A percentile compares a stretch with the other conserved stretches of the same genome.
Conservation (phyloP, 2,888 invertebrate species). For the Lycophotia porphyrea region DNA sequence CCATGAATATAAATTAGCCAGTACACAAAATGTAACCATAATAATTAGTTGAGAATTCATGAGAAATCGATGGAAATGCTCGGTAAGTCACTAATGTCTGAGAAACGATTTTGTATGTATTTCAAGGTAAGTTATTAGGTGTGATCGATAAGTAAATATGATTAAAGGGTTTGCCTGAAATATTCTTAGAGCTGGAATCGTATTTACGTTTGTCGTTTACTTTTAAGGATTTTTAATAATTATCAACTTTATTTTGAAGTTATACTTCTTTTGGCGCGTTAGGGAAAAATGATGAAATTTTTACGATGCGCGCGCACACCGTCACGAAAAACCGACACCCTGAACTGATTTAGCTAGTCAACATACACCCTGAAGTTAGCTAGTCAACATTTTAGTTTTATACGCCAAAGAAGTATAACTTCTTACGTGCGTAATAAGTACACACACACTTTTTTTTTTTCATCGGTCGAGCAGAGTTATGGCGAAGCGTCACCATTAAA, state of each 20-base stretch:
- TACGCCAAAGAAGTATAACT: too few species aligned
- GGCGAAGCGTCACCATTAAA: not conserved
- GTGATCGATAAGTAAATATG: slow-evolving; percentile 14
- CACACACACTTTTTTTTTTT: too few species aligned
- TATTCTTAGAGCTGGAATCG: not conserved
- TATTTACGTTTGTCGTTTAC: not conserved
- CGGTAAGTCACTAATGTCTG: not conserved
- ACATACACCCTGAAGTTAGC: too few species aligned
- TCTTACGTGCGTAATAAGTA: too few species aligned
- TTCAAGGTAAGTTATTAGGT: slow-evolving; percentile 1
- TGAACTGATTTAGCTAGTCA: too few species aligned
- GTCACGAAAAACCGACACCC: too few species aligned
- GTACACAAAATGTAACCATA: slow-evolving; percentile 7
- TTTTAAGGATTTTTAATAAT: not conserved
- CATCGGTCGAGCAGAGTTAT: not conserved
- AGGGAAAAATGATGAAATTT: too few species aligned
- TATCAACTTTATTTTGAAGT: too few species aligned
- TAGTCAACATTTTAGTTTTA: too few species aligned
- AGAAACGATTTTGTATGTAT: slow-evolving; percentile 24
- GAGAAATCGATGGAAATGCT: slow-evolving; percentile 4
- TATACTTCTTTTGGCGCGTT: too few species aligned
- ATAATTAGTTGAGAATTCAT: slow-evolving; percentile 19
- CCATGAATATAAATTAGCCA: slow-evolving; percentile 22
- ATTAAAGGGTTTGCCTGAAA: not conserved
- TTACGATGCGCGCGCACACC: too few species aligned